Evolutionary conservation across 2,888 invertebrate genomes (phyloP), one percentile per base, ranked within the genome.

Genomic region (Drosophila paranaensis): DNA sequence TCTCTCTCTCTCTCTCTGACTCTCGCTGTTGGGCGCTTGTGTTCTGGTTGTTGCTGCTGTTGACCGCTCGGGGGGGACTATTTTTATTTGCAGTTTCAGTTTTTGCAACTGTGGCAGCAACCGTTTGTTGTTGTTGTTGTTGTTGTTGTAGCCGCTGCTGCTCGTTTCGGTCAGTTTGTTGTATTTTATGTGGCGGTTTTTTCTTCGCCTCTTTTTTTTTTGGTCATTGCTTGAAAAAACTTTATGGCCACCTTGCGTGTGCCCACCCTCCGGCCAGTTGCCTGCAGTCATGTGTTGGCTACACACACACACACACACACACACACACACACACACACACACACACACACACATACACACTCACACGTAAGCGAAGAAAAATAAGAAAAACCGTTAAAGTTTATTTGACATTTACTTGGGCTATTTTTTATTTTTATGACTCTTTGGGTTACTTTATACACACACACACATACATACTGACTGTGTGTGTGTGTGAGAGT

Each of bases 371-470:
- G 39, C 60, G 30, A 53, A 64, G 46, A 46, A 57, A 58, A 80
- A 65, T 78, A 81, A 84, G 70, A 77, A 85, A 85, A 88, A 83
- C 87, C 90, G 86, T 87, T 90, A 90, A 87, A 87, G 79, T 90
- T 87, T 90, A 90, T 87, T 87, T 90, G 86, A 90, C 90, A 87
- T 87, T 85, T 89, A 90, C 90, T 89, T 88, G 79, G 90, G 89
- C 89, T 87, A 89, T 88, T 89, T 90, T 87, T 87, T 89, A 90
- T 89, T 90, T 87, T 90, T 90, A 89, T 89, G 89, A 77, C 90
- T 90, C 77, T 82, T 70, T 74, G 89, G 82, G 79, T 81, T 76
- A 74, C 72, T 79, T 68, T 71, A 64, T 20, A 35, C 53, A 35
- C 51, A 20, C 35, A 35, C 35, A 51, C 20, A 35, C 33, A 20